Evolutionary conservation across 2,888 invertebrate species (phyloP), one percentile per base, ranked within the genome.

Genomic region (Autographa pulchrina): DNA sequence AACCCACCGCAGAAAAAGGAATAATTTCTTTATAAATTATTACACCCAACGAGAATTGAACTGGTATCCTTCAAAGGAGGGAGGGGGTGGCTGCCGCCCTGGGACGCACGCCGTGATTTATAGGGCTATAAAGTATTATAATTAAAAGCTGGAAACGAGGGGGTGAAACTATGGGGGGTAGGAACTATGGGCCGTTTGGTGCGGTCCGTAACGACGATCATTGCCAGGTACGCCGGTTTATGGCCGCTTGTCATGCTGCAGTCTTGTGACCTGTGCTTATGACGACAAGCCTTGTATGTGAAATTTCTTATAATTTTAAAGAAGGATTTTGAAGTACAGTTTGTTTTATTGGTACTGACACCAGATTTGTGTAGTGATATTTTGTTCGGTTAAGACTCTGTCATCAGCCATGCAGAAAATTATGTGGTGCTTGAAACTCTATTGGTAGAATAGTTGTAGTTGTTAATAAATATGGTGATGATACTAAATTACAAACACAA

Each of bases 121-220:
- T 97, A 96, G 97, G 96, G 96, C 97, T 97, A 97, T 97, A 97
- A 97, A 97, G 97, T 97, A 97, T 97, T 97, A 97, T 97, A 97
- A 97, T 97, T 97, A 97, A 97, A 97, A 97, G 97, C 96, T 92
- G 90, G 91, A 87, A 84, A 84, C 86, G 87, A 86, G 89, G 88
- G 81, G 93, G 92, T 88, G 93, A 92, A 95, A 95, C 94, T 94
- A 94, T 92, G 90, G 89, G 91, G 88, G 88, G 89, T 86, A 86
- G 92, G 91, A 93, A 94, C 93, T 93, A 92, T 88, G 91, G 88
- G 81, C 86, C 89, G 91, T 88, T 92, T 86, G 88, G 80, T 73
- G 84, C 80, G 76, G 85, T 89, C 89, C 85, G 87, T 84, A 86
- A 25, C 86, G 83, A 87, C 79, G 78, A 77, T 75, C 78, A 81